Base-by-base conservation (phyloP, 2,113 vertebrate species). In the Sphyrna mokarran region DNA sequence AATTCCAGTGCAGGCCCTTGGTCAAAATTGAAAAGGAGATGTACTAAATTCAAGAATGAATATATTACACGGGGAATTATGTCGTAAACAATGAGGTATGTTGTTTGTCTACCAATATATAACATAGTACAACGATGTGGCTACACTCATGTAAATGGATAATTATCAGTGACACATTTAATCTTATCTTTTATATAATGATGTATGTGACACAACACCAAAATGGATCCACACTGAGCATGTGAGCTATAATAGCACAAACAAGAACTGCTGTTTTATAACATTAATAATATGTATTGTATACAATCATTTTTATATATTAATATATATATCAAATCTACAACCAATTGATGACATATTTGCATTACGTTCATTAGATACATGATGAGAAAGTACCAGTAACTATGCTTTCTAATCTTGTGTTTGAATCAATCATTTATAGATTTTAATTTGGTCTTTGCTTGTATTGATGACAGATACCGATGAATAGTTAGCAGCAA, bases 401-500 rank as follows among this genome's bases (percentile, higher is more conserved):
- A 6, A 18, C 37, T 83, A 23, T 11, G 87, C 10, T 90, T 54
- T 90, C 54, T 43, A 90, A 90, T 63, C 87, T 33, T 4, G 9
- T 63, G 87, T 54, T n/a, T 90, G 54, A 90, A 90, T 90, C 87
- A 90, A 54, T 61, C 87, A 61, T 33, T 90, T 90, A 33, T 90
- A 90, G 54, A 90, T 90, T 90, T 90, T 90, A 90, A 90, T 90
- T 61, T 90, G 87, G 48, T 16, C 87, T 58, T 89, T 89, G 2
- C 29, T 61, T 90, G 87, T 61, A 90, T 90, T 90, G 26, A 90
- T 33, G 87, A 90, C 87, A 90, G 54, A 5, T n/a, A 63, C 26
- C 33, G 26, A 90, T 90, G 87, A 90, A 90, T 90, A 90, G 61
- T 90, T 90, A 90, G 58, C 54, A 90, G 54, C 87, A 90, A 90